phyloP scores from a whole-genome alignment of 92 coral and sea anemone genomes.

The Parazoanthus darwini region DNA sequence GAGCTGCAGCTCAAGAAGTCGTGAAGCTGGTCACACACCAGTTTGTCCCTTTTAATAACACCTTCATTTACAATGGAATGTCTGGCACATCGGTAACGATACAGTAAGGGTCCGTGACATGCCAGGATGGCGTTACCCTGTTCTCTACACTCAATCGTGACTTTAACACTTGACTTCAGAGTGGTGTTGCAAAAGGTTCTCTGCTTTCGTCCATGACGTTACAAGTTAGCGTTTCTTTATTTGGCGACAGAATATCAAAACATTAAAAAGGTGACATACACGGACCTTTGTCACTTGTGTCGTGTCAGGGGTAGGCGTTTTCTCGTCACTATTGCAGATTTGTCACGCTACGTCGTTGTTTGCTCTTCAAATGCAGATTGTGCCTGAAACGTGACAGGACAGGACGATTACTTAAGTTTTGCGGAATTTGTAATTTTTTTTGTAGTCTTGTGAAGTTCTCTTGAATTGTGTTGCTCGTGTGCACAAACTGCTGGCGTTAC shows the following conservation, averaged over 20 bases:
- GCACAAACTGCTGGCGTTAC: too few species aligned
- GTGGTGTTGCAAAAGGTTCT: too few species aligned
- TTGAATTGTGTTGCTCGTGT: too few species aligned
- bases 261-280: too few species aligned
- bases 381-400: too few species aligned
- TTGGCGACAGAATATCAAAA: too few species aligned
- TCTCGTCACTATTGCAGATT: not conserved
- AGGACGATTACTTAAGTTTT: too few species aligned
- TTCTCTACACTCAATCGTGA: not conserved
- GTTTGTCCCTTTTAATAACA: conserved; percentile 91
- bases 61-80: conserved; percentile 91
- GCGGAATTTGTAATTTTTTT: too few species aligned
- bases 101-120: conserved; percentile 4
- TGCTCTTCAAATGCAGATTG: not conserved
- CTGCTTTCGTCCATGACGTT: too few species aligned
- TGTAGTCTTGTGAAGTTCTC: too few species aligned
- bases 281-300: not conserved
- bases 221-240: too few species aligned
- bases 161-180: too few species aligned
- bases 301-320: not conserved
- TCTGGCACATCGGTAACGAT: conserved; percentile 89
- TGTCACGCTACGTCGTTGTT: not conserved
- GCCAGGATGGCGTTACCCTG: not conserved
- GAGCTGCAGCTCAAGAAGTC: conserved; percentile 96
- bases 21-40: conserved; percentile 94